A percentile compares a stretch with the other conserved stretches of the same genome.
phyloP scores from a whole-genome alignment of 2,113 vertebrate species.

The Myotis yumanensis region DNA sequence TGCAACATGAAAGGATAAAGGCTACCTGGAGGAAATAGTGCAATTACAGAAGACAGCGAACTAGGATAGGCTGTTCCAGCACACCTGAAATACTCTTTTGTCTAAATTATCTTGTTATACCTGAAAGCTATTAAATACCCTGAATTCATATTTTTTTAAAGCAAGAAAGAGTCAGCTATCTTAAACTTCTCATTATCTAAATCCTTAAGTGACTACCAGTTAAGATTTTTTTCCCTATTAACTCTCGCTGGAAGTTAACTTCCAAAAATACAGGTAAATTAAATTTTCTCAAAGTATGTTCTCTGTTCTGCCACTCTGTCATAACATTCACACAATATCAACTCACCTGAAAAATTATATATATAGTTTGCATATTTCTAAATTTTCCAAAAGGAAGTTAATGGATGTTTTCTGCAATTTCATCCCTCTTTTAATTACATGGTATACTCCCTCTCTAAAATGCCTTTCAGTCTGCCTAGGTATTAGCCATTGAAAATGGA shows the following conservation, averaged over 20 bases:
- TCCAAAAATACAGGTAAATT: not conserved
- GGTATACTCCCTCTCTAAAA: not conserved
- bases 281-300: not conserved
- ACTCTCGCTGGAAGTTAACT: not conserved
- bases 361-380: not conserved
- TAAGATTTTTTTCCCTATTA: not conserved
- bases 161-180: not conserved
- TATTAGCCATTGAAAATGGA: conserved; percentile 52
- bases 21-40: not conserved
- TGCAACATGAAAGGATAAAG: not conserved
- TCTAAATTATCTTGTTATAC: not conserved
- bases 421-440: not conserved
- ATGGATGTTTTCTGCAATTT: not conserved
- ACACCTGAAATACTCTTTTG: not conserved
- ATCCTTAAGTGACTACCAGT: not conserved
- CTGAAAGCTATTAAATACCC: conserved; percentile 1
- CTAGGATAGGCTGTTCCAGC: not conserved
- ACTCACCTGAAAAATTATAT: not conserved
- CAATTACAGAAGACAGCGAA: not conserved
- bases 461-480: not conserved
- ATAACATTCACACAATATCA: not conserved
- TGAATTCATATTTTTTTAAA: not conserved
- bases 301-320: not conserved
- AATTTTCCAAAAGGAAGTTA: conserved; percentile 20
- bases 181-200: conserved; percentile 24